Evolutionary conservation across 2,888 invertebrate genomes (phyloP), one percentile per base, ranked within the genome.

Genomic region (Trissolcus brochymenae): DNA sequence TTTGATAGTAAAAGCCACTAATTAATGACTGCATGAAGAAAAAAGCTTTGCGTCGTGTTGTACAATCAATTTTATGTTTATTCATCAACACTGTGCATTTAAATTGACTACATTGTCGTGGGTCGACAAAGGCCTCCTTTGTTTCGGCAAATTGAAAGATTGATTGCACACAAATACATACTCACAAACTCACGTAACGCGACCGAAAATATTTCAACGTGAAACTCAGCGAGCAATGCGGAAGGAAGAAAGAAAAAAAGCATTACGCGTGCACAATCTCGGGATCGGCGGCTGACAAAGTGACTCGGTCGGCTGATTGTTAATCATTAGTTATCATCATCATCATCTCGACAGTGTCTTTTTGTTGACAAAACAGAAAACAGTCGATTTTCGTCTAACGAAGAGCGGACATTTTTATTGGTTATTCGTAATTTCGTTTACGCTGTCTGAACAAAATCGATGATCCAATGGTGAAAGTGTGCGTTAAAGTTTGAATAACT

Each of bases 401-500:
- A 53, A 62, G 61, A 46, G 43, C 9, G 43, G 19, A 29, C 56
- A 19, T 49, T 77, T 74, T 71, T 61, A 74, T 74, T 64, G 65
- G 56, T 35, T 60, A 61, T 57, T 25, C 64, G 62, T 71, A 78
- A 72, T 72, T 71, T 70, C 50, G 41, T 75, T 78, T 54, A 67
- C 67, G 56, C 66, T 54, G 56, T 61, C 53, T 53, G 59, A 68
- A 21, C 60, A 71, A 66, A 76, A 78, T 78, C 72, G 72, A 72
- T 78, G 64, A 67, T 64, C 59, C 68, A 40, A 62, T 71, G 54
- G 46, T 41, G 41, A 17, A 62, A 57, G 71, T 70, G 59, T 60
- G 54, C 57, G 53, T 75, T 71, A 65, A 68, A 75, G 74, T 65
- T 78, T 76, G 72, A 80, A 59, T 65, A 75, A 77, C 75, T 75